These are phyloP conservation scores for Sinelater perroti DNA, from an alignment of 2,888 invertebrate species.

Conservation along the genomic window DNA sequence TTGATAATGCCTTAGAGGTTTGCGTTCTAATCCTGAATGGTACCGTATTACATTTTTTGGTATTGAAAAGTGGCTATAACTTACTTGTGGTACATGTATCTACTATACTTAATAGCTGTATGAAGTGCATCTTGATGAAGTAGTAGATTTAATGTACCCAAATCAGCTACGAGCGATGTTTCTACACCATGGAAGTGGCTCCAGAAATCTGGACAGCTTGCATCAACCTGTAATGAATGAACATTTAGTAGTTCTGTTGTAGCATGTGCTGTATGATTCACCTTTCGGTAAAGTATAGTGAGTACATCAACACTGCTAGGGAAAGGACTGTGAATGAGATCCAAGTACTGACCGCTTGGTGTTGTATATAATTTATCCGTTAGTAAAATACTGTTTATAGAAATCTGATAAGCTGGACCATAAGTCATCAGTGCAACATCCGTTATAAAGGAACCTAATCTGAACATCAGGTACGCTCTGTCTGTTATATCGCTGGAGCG, in stretches of 20 bases:
- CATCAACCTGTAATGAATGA: slow-evolving; percentile 68
- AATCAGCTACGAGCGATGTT: slow-evolving; percentile 77
- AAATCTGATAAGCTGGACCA: slow-evolving; percentile 80
- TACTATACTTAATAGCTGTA: slow-evolving; percentile 74
- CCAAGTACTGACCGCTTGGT: slow-evolving; percentile 78
- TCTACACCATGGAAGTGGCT: slow-evolving; percentile 83
- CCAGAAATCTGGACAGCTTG: slow-evolving; percentile 84
- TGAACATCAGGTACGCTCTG: slow-evolving; percentile 77
- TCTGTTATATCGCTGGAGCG: slow-evolving; percentile 72
- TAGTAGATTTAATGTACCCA: slow-evolving; percentile 69
- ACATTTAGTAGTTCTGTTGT: not conserved
- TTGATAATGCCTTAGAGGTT: slow-evolving; percentile 47
- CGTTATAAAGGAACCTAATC: slow-evolving; percentile 72
- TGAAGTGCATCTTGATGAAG: slow-evolving; percentile 78
- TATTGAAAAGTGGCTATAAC: slow-evolving; percentile 42
- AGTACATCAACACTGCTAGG: slow-evolving; percentile 70
- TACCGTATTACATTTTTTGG: not conserved
- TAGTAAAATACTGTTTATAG: slow-evolving; percentile 69
- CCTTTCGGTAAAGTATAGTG: slow-evolving; percentile 80
- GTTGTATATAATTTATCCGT: slow-evolving; percentile 82
- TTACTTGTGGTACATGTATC: slow-evolving; percentile 71
- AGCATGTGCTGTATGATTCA: slow-evolving; percentile 50
- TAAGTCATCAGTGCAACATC: slow-evolving; percentile 81
- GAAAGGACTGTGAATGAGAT: slow-evolving; percentile 71
- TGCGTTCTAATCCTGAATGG: slow-evolving; percentile 45